Base-by-base conservation (phyloP, 2,113 vertebrate genomes). In the Hemicordylus capensis region DNA sequence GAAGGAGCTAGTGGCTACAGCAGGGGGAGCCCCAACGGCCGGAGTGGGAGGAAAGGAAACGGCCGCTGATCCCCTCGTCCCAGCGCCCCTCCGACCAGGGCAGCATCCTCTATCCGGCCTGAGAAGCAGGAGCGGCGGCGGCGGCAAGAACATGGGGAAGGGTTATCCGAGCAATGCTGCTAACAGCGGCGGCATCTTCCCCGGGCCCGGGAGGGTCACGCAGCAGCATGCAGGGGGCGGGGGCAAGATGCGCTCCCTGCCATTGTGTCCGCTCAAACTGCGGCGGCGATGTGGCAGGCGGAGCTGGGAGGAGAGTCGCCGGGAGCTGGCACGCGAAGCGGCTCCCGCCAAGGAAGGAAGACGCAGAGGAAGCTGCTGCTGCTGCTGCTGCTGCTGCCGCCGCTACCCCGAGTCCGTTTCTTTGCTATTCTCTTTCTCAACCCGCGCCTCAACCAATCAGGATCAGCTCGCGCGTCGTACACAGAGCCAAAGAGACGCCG, bases 61-160 rank as follows among this genome's bases (percentile, higher is more conserved):
- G 59, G 85, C 74, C 59, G 74, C 74, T 83, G 85, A 90, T 90
- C 67, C 89, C 95, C 92, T 91, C 89, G 89, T 95, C 91, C 91
- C 92, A 94, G 85, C 88, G 91, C 77, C 61, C 91, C 91, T 83
- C 56, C 93, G 76, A 78, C 93, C 91, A 90, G 94, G 93, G 88
- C 92, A 90, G 89, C 95, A 96, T 95, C 93, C 93, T 94, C 93
- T 80, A 76, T 58, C 90, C 89, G 84, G 89, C 72, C 54, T 51
- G n/a, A 39, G 80, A 10, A 77, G 64, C 64, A 51, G 61, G 46
- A 34, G 77, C 46, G 22, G 54, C 58, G 39, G 81, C 84, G 54
- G 87, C 80, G 81, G 87, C 83, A 79, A 89, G 89, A 63, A 81
- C 84, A 85, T 85, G 84, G 83, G 69, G 77, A 87, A 87, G 61